These are phyloP conservation scores for Dorcus parallelipipedus DNA, from an alignment of 2,888 invertebrate species.

Conservation along the genomic window DNA sequence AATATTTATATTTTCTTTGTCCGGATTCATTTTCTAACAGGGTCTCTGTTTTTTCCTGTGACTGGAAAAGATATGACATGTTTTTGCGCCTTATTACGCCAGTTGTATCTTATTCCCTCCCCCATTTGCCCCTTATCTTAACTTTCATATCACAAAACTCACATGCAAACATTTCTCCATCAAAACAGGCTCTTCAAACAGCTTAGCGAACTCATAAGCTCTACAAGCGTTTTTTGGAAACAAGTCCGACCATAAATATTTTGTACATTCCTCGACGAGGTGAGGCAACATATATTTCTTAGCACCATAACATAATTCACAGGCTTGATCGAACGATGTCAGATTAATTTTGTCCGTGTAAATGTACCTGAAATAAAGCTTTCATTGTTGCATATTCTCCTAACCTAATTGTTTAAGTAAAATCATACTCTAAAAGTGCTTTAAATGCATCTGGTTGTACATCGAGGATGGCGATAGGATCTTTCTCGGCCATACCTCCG, in stretches of 20 bases:
- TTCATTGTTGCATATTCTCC: background rate
- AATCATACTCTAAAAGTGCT: constrained; percentile 68
- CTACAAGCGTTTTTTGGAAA: constrained; percentile 78
- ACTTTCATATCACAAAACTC: constrained; percentile 16
- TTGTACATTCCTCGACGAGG: constrained; percentile 78
- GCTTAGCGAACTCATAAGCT: constrained; percentile 81
- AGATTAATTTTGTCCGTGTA: constrained; percentile 79
- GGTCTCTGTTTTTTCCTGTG: too few relatives aligned
- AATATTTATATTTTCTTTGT: too few relatives aligned
- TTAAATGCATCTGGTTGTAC: constrained; percentile 85
- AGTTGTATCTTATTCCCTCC: too few relatives aligned
- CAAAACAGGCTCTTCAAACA: constrained; percentile 78
- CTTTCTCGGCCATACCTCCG: constrained; percentile 77
- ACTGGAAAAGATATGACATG: too few relatives aligned
- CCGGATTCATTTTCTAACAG: too few relatives aligned
- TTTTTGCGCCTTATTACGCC: too few relatives aligned
- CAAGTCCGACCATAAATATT: constrained; percentile 78
- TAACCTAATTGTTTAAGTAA: background rate
- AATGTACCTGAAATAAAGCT: constrained; percentile 59
- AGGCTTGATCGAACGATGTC: constrained; percentile 80
- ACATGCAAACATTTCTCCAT: constrained; percentile 80
- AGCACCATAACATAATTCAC: constrained; percentile 82
- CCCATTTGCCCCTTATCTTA: too few relatives aligned
- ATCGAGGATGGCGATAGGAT: constrained; percentile 75
- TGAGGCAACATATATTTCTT: constrained; percentile 86